These are phyloP conservation scores for Eumaeus atala DNA, from an alignment of 1,140 invertebrate genomes.

Conservation along the genomic window DNA sequence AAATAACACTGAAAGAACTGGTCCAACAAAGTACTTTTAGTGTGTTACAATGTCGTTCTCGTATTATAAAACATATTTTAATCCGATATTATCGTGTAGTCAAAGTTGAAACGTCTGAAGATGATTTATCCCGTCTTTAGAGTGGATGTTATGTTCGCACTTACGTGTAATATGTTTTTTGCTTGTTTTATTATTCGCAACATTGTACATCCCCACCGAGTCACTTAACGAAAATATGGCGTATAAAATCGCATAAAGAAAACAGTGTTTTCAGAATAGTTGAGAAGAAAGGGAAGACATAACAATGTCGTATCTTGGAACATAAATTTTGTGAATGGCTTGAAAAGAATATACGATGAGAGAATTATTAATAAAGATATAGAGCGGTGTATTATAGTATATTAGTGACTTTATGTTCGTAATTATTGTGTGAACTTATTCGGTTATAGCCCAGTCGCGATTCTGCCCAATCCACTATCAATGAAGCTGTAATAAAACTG, in stretches of 20 bases:
- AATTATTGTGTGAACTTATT: constrained; percentile 54
- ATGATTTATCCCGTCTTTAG: constrained; percentile 49
- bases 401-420: constrained; percentile 65
- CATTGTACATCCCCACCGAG: constrained; percentile 51
- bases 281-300: constrained; percentile 64
- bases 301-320: constrained; percentile 60
- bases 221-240: constrained; percentile 68
- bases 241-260: constrained; percentile 70
- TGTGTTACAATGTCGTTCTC: constrained; percentile 40
- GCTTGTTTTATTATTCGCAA: constrained; percentile 55
- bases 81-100: constrained; percentile 14
- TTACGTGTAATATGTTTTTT: constrained; percentile 51
- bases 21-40: constrained; percentile 23
- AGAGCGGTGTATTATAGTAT: constrained; percentile 62
- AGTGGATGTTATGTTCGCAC: constrained; percentile 54
- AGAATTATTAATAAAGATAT: constrained; percentile 73
- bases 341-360: constrained; percentile 62
- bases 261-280: constrained; percentile 71
- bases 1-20: constrained; percentile 30
- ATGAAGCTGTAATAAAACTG: constrained; percentile 26
- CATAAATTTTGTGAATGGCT: constrained; percentile 66
- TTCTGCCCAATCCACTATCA: constrained; percentile 30
- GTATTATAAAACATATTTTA: constrained; percentile 35
- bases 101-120: neutral
- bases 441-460: constrained; percentile 49